phyloP scores from a whole-genome alignment of 2,113 vertebrate species.

The Thomomys bottae region DNA sequence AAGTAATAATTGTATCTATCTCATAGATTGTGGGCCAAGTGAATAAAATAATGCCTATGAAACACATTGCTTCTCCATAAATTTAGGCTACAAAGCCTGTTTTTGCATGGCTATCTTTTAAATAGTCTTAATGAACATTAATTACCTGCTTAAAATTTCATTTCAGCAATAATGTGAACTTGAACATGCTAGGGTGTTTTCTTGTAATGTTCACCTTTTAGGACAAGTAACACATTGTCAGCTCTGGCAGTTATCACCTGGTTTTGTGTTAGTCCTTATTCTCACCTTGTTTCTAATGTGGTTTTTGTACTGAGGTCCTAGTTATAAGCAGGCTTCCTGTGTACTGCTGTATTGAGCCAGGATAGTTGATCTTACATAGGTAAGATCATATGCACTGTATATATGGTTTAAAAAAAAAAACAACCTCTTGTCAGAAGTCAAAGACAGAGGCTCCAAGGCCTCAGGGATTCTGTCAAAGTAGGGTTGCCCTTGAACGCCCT shows the following conservation, averaged over 20 bases:
- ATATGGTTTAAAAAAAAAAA: too few relatives aligned
- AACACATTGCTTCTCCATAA: not conserved
- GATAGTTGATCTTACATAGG: not conserved
- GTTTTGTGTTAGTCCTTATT: not conserved
- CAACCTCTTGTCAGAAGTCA: not conserved
- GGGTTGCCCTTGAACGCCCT: not conserved
- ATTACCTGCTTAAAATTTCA: constrained; percentile 26
- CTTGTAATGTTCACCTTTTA: constrained; percentile 21
- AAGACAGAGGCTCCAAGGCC: constrained; percentile 11
- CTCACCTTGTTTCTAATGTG: not conserved
- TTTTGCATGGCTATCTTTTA: constrained; percentile 22
- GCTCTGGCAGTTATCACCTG: not conserved
- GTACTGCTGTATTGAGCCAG: not conserved
- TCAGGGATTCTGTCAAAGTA: not conserved
- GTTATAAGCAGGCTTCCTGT: not conserved
- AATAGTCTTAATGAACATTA: constrained; percentile 27
- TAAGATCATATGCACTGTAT: not conserved
- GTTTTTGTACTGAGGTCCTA: not conserved
- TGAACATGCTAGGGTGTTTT: not conserved
- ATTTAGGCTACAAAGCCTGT: constrained; percentile 6
- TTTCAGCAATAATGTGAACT: constrained; percentile 11
- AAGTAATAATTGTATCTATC: constrained; percentile 27
- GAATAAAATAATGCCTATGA: constrained; percentile 16
- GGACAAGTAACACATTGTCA: constrained; percentile 3
- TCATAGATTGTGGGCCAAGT: not conserved